Conservation (phyloP, 2,888 invertebrate genomes). For the Diachrysia chrysitis region DNA sequence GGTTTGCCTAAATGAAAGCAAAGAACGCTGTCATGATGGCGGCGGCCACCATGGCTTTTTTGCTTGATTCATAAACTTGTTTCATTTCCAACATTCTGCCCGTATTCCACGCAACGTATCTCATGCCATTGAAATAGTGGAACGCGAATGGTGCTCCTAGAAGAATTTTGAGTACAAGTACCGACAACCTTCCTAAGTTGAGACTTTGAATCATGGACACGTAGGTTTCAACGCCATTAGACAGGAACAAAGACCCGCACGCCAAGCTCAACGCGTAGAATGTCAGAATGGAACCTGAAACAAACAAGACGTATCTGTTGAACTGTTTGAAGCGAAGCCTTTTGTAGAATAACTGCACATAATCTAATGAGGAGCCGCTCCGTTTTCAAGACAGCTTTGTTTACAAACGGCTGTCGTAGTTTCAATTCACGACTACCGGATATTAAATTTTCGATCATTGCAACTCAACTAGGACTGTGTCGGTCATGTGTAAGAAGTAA, state of each 20-base stretch:
- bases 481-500: not conserved
- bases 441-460: not conserved
- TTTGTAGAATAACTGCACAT: too few relatives aligned
- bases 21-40: slow-evolving; percentile 58
- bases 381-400: not conserved
- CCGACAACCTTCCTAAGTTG: slow-evolving; percentile 61
- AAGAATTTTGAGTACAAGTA: slow-evolving; percentile 70
- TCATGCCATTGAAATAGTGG: slow-evolving; percentile 78
- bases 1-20: slow-evolving; percentile 61
- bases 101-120: slow-evolving; percentile 74
- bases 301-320: not conserved
- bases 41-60: slow-evolving; percentile 60
- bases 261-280: slow-evolving; percentile 69
- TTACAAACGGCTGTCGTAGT: not conserved
- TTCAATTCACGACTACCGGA: not conserved
- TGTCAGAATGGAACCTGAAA: slow-evolving; percentile 72
- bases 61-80: slow-evolving; percentile 66
- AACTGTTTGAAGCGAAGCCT: too few relatives aligned
- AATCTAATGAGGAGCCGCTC: not conserved
- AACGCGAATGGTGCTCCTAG: slow-evolving; percentile 73
- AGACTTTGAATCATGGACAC: slow-evolving; percentile 78
- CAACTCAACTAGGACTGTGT: not conserved
- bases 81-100: slow-evolving; percentile 66
- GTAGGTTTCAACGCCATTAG: slow-evolving; percentile 78
- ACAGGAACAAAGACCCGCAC: slow-evolving; percentile 71